Conservation (phyloP, 2,888 invertebrate genomes). For the Rosalia funebris region DNA sequence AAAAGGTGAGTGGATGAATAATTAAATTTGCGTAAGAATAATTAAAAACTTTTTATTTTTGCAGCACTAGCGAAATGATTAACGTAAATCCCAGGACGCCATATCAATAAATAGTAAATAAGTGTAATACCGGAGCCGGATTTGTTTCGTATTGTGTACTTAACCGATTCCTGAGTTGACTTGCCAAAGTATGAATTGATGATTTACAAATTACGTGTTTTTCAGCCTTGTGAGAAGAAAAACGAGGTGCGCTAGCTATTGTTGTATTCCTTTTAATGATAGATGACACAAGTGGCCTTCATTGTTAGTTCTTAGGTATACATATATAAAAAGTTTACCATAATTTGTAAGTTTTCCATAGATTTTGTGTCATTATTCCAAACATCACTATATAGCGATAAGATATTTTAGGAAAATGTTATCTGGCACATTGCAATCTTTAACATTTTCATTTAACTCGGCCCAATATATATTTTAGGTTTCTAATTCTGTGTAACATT, state of each 20-base stretch:
- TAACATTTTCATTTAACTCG: too few species aligned
- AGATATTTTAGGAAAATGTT: too few species aligned
- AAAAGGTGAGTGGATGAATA: constrained; percentile 86
- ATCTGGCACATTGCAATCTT: too few species aligned
- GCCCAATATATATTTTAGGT: too few species aligned
- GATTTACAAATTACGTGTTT: background rate
- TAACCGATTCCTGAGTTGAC: background rate
- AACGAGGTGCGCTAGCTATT: background rate
- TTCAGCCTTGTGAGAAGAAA: background rate
- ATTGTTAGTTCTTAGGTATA: constrained; percentile 32
- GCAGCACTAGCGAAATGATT: constrained; percentile 89
- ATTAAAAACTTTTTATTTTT: constrained; percentile 60
- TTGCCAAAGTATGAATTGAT: constrained; percentile 4
- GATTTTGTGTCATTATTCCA: too few species aligned
- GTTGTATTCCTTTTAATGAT: constrained; percentile 23
- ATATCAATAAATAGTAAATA: constrained; percentile 72
- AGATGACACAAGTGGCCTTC: constrained; percentile 40
- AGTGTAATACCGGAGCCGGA: too few species aligned
- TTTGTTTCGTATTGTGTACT: background rate
- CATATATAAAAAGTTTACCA: too few species aligned
- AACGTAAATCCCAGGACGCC: constrained; percentile 89
- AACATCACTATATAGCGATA: too few species aligned
- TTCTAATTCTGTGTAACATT: too few species aligned
- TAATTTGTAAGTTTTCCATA: too few species aligned
- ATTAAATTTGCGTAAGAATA: background rate